These are phyloP conservation scores for Penaeus chinensis DNA, from an alignment of 1,140 invertebrate species.

Conservation along the genomic window DNA sequence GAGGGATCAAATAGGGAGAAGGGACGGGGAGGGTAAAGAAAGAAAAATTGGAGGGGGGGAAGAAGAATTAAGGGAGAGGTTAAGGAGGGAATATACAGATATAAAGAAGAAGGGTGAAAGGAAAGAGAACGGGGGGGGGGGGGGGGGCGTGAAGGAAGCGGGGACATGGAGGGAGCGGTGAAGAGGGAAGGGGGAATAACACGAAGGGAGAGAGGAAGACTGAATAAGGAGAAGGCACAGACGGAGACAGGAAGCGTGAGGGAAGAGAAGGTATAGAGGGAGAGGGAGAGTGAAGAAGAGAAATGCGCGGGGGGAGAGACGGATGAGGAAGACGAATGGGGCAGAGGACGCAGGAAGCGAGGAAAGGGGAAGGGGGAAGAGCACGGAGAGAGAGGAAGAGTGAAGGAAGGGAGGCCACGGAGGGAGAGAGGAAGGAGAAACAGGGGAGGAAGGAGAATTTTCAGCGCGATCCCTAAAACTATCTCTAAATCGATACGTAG, in stretches of 20 bases:
- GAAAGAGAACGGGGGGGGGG: background rate
- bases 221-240: background rate
- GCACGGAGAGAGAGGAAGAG: background rate
- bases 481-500: too few species aligned
- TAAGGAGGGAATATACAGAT: background rate
- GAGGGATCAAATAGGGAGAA: too few species aligned
- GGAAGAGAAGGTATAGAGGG: background rate
- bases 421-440: background rate
- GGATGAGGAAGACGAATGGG: background rate
- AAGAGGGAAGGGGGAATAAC: background rate
- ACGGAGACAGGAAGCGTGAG: background rate
- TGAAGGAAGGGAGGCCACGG: background rate
- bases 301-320: background rate
- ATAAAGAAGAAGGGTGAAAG: background rate
- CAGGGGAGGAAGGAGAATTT: background rate
- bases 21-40: background rate
- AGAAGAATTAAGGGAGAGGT: background rate
- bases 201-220: background rate
- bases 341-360: background rate
- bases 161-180: background rate
- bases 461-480: too few species aligned
- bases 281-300: background rate
- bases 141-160: background rate
- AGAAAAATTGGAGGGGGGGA: background rate
- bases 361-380: background rate